These are phyloP conservation scores for Drosophila bocki DNA, from an alignment of 1,140 invertebrate species.

Conservation along the genomic window DNA sequence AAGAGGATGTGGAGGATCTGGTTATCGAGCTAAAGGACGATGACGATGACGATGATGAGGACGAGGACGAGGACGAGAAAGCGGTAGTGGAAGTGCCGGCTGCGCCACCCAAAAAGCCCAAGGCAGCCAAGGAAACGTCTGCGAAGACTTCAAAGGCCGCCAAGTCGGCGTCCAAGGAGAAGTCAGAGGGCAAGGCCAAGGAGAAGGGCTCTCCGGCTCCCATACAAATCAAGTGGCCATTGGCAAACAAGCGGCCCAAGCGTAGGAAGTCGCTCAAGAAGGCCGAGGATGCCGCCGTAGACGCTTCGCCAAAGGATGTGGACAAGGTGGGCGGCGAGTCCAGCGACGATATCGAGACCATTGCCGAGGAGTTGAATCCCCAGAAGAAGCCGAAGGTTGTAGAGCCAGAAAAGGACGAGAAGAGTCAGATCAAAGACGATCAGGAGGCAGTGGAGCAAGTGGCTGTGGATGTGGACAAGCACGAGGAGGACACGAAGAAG, in stretches of 20 bases:
- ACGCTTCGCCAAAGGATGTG: background rate
- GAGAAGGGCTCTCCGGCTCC: slow-evolving; percentile 13
- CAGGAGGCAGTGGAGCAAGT: background rate
- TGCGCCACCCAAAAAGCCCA: background rate
- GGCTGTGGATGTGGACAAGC: background rate
- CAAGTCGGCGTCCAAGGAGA: background rate
- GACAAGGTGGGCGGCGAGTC: slow-evolving; percentile 38
- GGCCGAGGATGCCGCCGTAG: background rate
- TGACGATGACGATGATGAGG: slow-evolving; percentile 15
- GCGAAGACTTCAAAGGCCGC: background rate
- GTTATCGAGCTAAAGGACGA: slow-evolving; percentile 56
- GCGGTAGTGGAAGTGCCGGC: background rate
- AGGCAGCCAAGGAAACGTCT: background rate
- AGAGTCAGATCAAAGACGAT: background rate
- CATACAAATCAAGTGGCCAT: slow-evolving; percentile 74
- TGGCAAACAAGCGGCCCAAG: slow-evolving; percentile 68
- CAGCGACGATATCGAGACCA: slow-evolving; percentile 67
- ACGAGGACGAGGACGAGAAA: background rate
- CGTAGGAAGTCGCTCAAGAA: slow-evolving; percentile 62
- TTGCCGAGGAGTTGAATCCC: slow-evolving; percentile 60
- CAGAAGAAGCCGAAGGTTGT: slow-evolving; percentile 56
- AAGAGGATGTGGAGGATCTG: slow-evolving; percentile 23
- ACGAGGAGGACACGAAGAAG: background rate
- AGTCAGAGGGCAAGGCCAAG: slow-evolving; percentile 17
- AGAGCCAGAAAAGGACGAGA: background rate